Evolutionary conservation across 2,113 vertebrate species (phyloP), one percentile per base, ranked within the genome.

Genomic region (Chaenocephalus aceratus): DNA sequence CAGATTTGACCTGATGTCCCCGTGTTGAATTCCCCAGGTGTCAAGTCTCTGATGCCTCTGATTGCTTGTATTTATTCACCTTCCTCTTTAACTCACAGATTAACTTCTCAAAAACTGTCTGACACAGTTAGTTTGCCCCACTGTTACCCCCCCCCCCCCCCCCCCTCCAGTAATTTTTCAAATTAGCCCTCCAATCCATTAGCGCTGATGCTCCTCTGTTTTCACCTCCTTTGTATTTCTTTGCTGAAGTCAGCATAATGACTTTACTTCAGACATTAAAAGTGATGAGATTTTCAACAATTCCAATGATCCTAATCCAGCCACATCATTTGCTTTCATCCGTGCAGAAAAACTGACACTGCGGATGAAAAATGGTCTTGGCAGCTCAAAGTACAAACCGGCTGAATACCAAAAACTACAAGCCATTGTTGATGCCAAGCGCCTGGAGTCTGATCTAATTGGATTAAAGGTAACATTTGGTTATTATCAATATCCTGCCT

Each of bases 401-500:
- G 84, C 92, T 72, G 95, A 97, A 87, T 98, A 97, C 82, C 82
- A 95, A 72, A 93, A 92, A 65, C 87, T 98, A 0, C 88, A 83
- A 64, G 94, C 95, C 45, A 90, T 97, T 87, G 84, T 96, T 77
- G 91, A 95, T 59, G 93, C 89, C 65, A 96, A 95, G 86, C 96
- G 95, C 80, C 90, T 88, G 75, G 83, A 94, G 48, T 96, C 94
- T 84, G 93, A 92, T 86, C 84, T 93, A 77, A 94, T 94, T 84
- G 94, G 96, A 48, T 84, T 95, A 87, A 97, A 97, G 97, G 98
- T 99, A 95, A 62, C 64, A 78, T 66, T 72, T 41, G n/a, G 18
- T 83, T 13, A 34, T 56, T 45, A 45, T 88, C 36, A 75, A 54
- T 69, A 76, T 70, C 23, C 57, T 63, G 59, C 13, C 10, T 68